Percentiles rank a stretch among this genome's conserved stretches.
Evolutionary conservation across 1,140 invertebrate genomes (phyloP).

Genomic region (Spodoptera litura): DNA sequence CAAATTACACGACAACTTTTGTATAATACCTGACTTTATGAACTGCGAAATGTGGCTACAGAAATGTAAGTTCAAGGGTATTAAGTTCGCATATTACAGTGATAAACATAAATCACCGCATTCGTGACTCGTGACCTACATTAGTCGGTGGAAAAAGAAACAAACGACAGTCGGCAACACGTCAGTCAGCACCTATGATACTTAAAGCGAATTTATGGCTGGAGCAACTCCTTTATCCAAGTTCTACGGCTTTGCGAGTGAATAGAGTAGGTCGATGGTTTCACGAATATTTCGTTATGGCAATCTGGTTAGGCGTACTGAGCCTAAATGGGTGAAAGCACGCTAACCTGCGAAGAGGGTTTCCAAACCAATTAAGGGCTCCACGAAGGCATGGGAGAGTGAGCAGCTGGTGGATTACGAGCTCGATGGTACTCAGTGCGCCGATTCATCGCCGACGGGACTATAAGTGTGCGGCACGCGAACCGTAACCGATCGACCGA

Average conservation of each 20-base stretch:
- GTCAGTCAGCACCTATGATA: conserved; percentile 68
- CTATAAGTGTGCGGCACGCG: conserved; percentile 76
- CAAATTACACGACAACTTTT: conserved; percentile 68
- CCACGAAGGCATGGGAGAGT: conserved; percentile 80
- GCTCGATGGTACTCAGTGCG: conserved; percentile 81
- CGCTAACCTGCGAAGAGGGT: conserved; percentile 82
- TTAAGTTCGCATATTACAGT: conserved; percentile 38
- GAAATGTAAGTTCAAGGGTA: conserved; percentile 54
- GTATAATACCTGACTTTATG: conserved; percentile 57
- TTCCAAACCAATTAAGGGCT: conserved; percentile 84
- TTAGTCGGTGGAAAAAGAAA: conserved; percentile 52
- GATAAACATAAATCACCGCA: conserved; percentile 49
- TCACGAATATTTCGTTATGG: conserved; percentile 79
- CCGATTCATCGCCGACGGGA: conserved; percentile 66
- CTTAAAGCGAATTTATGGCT: conserved; percentile 68
- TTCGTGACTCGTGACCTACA: conserved; percentile 60
- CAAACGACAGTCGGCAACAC: conserved; percentile 53
- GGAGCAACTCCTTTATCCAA: conserved; percentile 64
- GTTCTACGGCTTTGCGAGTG: conserved; percentile 58
- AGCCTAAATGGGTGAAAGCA: conserved; percentile 78
- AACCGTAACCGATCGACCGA: conserved; percentile 59
- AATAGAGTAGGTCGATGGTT: conserved; percentile 75
- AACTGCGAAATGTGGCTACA: conserved; percentile 49
- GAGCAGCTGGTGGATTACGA: conserved; percentile 80
- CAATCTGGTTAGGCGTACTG: conserved; percentile 82